A percentile compares a stretch with the other conserved stretches of the same genome.
phyloP scores from a whole-genome alignment of 2,797 vertebrate species.

The Lemur catta region DNA sequence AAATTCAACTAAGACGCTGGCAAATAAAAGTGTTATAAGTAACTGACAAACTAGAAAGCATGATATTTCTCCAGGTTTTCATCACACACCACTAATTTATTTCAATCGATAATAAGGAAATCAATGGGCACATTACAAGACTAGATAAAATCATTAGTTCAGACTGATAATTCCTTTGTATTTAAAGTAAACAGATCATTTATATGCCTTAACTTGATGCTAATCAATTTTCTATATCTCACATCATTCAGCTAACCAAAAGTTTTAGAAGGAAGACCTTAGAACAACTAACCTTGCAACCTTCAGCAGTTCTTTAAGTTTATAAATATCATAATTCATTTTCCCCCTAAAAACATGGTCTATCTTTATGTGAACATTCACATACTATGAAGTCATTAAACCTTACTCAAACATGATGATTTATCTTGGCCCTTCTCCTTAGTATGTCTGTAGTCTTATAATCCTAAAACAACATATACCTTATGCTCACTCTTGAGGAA shows the following conservation, averaged over 20 bases:
- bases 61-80: constrained; percentile 17
- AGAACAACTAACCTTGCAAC: not conserved
- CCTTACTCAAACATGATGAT: constrained; percentile 1
- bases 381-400: constrained; percentile 5
- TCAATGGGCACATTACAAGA: not conserved
- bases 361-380: not conserved
- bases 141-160: constrained; percentile 48
- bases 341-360: not conserved
- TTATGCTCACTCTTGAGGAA: not conserved
- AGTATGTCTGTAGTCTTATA: not conserved
- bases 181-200: not conserved
- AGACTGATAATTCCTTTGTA: not conserved
- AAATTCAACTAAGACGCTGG: not conserved
- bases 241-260: not conserved
- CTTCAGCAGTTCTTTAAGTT: not conserved
- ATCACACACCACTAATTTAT: not conserved
- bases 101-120: constrained; percentile 28
- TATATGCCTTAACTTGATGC: not conserved
- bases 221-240: not conserved
- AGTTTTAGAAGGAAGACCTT: not conserved
- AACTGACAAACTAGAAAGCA: constrained; percentile 18
- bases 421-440: not conserved
- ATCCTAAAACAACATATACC: not conserved
- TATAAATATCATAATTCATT: constrained; percentile 25
- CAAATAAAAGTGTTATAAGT: not conserved